Conservation (phyloP, 2,888 invertebrate species). For the Eupithecia tripunctaria region DNA sequence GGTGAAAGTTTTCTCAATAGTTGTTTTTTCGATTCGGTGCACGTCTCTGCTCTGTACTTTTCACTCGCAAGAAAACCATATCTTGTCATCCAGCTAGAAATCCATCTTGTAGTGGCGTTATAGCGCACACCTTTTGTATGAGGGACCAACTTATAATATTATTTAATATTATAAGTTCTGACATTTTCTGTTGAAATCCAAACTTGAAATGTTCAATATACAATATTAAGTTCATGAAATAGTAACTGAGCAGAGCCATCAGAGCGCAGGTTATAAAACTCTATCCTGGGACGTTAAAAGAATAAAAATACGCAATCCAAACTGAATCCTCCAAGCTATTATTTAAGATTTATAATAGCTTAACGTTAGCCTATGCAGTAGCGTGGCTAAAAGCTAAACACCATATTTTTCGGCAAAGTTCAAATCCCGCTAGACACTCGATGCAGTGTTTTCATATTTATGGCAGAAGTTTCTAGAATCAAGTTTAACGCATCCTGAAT, state of each 20-base stretch:
- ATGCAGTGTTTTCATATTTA: slow-evolving; percentile 50
- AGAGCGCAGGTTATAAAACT: not conserved
- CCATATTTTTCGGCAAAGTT: slow-evolving; percentile 28
- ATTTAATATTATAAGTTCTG: too few relatives aligned
- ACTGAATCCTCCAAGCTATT: slow-evolving; percentile 5
- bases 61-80: too few relatives aligned
- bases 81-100: too few relatives aligned
- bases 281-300: slow-evolving; percentile 2
- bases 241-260: not conserved
- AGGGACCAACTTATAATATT: too few relatives aligned
- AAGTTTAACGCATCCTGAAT: slow-evolving; percentile 37
- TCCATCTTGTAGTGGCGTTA: too few relatives aligned
- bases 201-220: not conserved
- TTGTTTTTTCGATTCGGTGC: too few relatives aligned
- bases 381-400: slow-evolving; percentile 14
- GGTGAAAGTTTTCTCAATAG: too few relatives aligned
- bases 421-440: slow-evolving; percentile 25
- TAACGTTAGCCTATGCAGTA: slow-evolving; percentile 15
- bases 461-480: slow-evolving; percentile 49
- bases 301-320: slow-evolving; percentile 3
- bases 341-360: slow-evolving; percentile 13
- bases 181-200: not conserved
- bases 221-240: not conserved
- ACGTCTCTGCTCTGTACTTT: too few relatives aligned
- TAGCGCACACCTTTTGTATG: too few relatives aligned